Evolutionary conservation across 2,888 invertebrate species (phyloP).

Genomic region (Noctua janthe): DNA sequence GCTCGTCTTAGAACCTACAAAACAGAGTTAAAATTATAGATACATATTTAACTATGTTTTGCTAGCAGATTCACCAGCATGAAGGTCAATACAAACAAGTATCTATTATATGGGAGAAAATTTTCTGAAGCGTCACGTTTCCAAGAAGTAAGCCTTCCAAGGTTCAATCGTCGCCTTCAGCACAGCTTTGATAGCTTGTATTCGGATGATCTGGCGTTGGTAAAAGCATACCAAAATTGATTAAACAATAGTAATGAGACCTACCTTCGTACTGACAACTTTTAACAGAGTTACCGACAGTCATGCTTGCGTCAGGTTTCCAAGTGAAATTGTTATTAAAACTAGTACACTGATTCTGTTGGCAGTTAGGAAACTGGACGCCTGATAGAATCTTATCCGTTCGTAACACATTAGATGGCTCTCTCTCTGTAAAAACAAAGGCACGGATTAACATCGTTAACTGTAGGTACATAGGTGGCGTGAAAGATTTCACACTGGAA

Average conservation of each 20-base stretch:
- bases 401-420: conserved; percentile 22
- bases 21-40: not conserved
- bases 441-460: not conserved
- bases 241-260: not conserved
- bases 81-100: not conserved
- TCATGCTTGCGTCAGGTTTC: conserved; percentile 13
- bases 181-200: not conserved
- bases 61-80: not conserved
- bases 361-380: conserved; percentile 14
- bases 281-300: conserved; percentile 30
- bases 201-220: not conserved
- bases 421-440: conserved; percentile 40
- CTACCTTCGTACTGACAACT: conserved; percentile 51
- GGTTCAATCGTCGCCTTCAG: not conserved
- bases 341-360: conserved; percentile 16
- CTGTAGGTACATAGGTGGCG: not conserved
- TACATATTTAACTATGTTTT: not conserved
- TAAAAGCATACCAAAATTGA: not conserved
- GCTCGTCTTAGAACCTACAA: conserved; percentile 33
- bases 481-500: not conserved
- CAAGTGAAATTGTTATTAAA: conserved; percentile 4
- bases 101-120: not conserved
- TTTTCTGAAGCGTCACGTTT: not conserved
- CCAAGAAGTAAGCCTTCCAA: not conserved
- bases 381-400: conserved; percentile 18